phyloP scores from a whole-genome alignment of 2,888 invertebrate genomes.

The Cryptophagus acutangulus region DNA sequence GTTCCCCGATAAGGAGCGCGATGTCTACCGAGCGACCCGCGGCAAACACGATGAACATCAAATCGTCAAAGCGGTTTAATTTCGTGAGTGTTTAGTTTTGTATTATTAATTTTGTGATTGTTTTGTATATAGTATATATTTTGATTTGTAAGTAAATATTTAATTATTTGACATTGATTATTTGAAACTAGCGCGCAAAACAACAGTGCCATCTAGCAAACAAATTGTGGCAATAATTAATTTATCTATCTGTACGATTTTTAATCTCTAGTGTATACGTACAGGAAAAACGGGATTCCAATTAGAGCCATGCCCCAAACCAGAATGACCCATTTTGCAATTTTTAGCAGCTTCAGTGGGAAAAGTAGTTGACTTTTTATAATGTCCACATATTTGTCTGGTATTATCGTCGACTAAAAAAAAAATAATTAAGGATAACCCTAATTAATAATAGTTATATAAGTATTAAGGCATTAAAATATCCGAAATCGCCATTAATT shows the following conservation, averaged over 20 bases:
- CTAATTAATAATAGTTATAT: slow-evolving; percentile 7
- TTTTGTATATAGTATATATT: slow-evolving; percentile 1
- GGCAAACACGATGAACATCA: slow-evolving; percentile 54
- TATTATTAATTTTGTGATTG: not conserved
- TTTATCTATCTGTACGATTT: too few species aligned
- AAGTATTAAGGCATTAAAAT: not conserved
- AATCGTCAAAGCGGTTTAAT: slow-evolving; percentile 36
- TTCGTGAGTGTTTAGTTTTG: not conserved
- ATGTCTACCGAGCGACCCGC: slow-evolving; percentile 80
- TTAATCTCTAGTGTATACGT: slow-evolving; percentile 15
- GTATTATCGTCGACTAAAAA: slow-evolving; percentile 31
- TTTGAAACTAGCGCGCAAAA: too few species aligned
- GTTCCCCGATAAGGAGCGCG: slow-evolving; percentile 79
- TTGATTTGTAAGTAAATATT: too few species aligned
- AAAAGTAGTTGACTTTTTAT: slow-evolving; percentile 27
- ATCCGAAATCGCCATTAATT: not conserved
- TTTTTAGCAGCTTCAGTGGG: slow-evolving; percentile 28
- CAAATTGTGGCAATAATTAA: too few species aligned
- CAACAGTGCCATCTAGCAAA: too few species aligned
- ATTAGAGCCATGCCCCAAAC: slow-evolving; percentile 23
- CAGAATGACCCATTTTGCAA: slow-evolving; percentile 31
- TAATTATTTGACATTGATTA: too few species aligned
- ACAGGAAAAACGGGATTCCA: slow-evolving; percentile 19
- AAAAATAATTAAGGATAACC: slow-evolving; percentile 12
- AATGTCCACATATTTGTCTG: slow-evolving; percentile 27